phyloP scores from a whole-genome alignment of 2,113 vertebrate genomes.

The Epinephelus cyanopodus region DNA sequence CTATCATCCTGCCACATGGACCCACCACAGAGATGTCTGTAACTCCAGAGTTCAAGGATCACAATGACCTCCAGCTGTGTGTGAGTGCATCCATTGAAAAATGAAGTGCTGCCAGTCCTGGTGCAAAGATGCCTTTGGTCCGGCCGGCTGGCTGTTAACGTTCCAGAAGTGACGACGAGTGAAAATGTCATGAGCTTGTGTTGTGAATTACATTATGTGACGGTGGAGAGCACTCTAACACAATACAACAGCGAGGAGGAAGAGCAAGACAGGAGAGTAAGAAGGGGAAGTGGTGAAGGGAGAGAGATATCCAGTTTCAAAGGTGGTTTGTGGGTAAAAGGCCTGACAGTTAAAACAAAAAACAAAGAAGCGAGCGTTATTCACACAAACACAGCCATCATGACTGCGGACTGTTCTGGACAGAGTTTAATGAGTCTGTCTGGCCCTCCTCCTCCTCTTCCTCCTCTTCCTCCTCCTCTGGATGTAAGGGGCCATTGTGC shows the following conservation, averaged over 20 bases:
- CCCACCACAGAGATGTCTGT: background rate
- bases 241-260: conserved; percentile 44
- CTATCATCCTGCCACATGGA: background rate
- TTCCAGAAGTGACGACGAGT: background rate
- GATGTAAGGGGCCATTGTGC: conserved; percentile 87
- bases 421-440: conserved; percentile 95
- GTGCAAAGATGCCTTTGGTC: conserved; percentile 29
- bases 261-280: background rate
- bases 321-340: conserved; percentile 52
- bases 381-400: conserved; percentile 76
- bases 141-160: background rate
- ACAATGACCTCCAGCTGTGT: background rate
- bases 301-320: conserved; percentile 33
- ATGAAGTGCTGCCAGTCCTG: conserved; percentile 17
- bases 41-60: conserved; percentile 1
- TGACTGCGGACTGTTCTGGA: conserved; percentile 95
- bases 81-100: conserved; percentile 8
- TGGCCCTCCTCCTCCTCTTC: conserved; percentile 70
- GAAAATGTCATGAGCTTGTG: conserved; percentile 6
- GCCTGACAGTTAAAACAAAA: conserved; percentile 65
- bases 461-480: conserved; percentile 80
- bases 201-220: conserved; percentile 13
- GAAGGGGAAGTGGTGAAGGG: background rate
- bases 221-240: conserved; percentile 43
- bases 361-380: conserved; percentile 63